Evolutionary conservation across 2,797 vertebrate genomes (phyloP).

Genomic region (Amblyraja radiata): DNA sequence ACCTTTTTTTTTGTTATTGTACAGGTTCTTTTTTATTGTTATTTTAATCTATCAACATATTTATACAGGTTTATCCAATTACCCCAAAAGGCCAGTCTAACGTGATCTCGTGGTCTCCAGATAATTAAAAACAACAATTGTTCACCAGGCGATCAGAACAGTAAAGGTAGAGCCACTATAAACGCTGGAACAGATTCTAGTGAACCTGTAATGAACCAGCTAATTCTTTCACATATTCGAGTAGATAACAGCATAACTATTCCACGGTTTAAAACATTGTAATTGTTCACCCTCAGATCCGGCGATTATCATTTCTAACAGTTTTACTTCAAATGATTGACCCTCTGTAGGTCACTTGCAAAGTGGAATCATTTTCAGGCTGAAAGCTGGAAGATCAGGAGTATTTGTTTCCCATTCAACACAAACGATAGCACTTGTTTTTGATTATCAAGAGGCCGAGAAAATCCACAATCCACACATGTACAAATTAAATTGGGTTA

Average conservation of each 20-base stretch:
- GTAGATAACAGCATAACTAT: slow-evolving; percentile 2
- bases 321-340: neutral
- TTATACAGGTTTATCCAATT: slow-evolving; percentile 36
- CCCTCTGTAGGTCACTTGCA: neutral
- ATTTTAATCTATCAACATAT: slow-evolving; percentile 29
- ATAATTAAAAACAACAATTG: slow-evolving; percentile 35
- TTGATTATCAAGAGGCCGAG: neutral
- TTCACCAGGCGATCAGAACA: neutral
- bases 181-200: slow-evolving; percentile 16
- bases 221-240: neutral
- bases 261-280: slow-evolving; percentile 13
- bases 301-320: neutral
- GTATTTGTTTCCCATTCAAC: neutral
- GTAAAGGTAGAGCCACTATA: slow-evolving; percentile 6
- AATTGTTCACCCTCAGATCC: slow-evolving; percentile 21
- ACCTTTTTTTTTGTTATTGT: neutral
- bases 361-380: neutral
- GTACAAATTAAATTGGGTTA: neutral
- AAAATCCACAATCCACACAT: neutral
- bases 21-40: slow-evolving; percentile 8
- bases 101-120: neutral
- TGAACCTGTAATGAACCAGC: neutral
- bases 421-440: neutral
- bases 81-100: slow-evolving; percentile 23
- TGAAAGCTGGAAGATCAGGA: neutral